A percentile compares a stretch with the other conserved stretches of the same genome.
Conservation (phyloP, 2,797 vertebrate genomes). For the Notoglanidium macrostoma region DNA sequence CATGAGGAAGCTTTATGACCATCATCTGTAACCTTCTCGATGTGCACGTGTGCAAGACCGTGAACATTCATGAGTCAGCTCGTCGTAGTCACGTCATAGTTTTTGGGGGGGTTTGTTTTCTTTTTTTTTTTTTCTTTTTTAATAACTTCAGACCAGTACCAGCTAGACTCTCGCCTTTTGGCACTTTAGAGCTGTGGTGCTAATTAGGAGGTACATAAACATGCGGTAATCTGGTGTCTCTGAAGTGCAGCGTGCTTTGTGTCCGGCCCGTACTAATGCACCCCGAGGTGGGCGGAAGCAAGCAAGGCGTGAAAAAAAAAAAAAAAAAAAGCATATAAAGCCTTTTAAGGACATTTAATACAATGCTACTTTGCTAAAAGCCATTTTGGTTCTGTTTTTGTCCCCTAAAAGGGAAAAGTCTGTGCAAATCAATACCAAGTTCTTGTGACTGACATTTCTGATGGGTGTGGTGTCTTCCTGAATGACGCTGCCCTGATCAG, state of each 20-base stretch:
- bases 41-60: slow-evolving; percentile 20
- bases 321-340: not conserved
- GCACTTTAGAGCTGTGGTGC: slow-evolving; percentile 7
- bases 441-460: not conserved
- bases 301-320: not conserved
- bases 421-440: not conserved
- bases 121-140: not conserved
- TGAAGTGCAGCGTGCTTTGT: slow-evolving; percentile 9
- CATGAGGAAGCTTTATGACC: slow-evolving; percentile 44
- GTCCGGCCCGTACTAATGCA: slow-evolving; percentile 27
- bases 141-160: not conserved
- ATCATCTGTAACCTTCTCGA: slow-evolving; percentile 44
- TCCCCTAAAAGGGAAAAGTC: not conserved
- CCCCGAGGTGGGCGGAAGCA: slow-evolving; percentile 12
- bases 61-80: slow-evolving; percentile 46
- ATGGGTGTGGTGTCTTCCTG: not conserved
- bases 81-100: slow-evolving; percentile 25
- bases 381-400: not conserved
- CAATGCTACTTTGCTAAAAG: not conserved
- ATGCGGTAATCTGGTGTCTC: slow-evolving; percentile 30
- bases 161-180: slow-evolving; percentile 26
- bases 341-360: not conserved
- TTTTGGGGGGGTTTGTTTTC: too few relatives aligned
- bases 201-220: slow-evolving; percentile 47
- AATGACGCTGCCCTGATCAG: not conserved